phyloP scores from a whole-genome alignment of 2,113 vertebrate species.

The Myrmecobius fasciatus region DNA sequence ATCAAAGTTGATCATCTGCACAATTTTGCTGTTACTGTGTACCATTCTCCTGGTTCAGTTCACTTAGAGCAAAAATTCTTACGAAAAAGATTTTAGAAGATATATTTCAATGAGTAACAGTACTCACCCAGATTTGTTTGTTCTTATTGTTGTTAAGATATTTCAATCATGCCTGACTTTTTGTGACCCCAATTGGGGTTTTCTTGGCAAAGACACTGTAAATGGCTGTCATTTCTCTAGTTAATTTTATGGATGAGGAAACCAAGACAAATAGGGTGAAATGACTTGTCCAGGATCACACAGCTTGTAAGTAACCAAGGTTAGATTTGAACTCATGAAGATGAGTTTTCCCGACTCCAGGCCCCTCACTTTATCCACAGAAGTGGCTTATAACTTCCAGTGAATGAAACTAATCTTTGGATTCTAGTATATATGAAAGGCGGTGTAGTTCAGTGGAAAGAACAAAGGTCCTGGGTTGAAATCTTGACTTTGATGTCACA shows the following conservation, averaged over 20 bases:
- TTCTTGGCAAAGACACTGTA: neutral
- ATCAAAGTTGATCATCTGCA: too few relatives aligned
- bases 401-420: slow-evolving; percentile 56
- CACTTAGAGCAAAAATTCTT: neutral
- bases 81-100: neutral
- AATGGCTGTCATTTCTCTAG: neutral
- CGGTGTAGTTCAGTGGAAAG: neutral
- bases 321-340: neutral
- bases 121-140: neutral
- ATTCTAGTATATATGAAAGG: slow-evolving; percentile 29
- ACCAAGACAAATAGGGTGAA: neutral
- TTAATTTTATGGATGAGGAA: neutral
- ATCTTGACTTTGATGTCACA: neutral
- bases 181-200: neutral
- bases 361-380: neutral
- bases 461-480: neutral
- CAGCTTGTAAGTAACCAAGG: neutral
- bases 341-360: neutral
- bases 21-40: too few relatives aligned
- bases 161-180: neutral
- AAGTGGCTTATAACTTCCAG: slow-evolving; percentile 37
- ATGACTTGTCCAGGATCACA: neutral
- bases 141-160: neutral
- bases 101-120: neutral
- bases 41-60: too few relatives aligned